A percentile compares a stretch with the other conserved stretches of the same genome.
These are phyloP conservation scores for Pollenia amentaria DNA, from an alignment of 2,888 invertebrate genomes.

Conservation along the genomic window DNA sequence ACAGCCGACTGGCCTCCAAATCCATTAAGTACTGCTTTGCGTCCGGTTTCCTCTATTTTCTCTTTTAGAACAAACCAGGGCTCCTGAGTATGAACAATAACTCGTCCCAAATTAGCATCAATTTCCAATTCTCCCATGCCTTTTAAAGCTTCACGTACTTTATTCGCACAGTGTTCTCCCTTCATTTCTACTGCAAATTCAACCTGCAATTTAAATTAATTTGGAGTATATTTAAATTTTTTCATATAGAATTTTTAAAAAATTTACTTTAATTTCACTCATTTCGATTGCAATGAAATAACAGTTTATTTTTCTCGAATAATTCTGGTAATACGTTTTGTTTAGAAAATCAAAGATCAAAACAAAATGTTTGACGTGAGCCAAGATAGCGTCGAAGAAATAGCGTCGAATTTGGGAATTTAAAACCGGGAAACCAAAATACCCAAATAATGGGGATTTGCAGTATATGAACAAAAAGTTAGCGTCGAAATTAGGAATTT, in stretches of 20 bases:
- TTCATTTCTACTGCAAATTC: slow-evolving; percentile 89
- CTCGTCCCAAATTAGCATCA: slow-evolving; percentile 80
- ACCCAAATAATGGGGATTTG: too few species aligned
- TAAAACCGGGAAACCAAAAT: too few species aligned
- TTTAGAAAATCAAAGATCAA: slow-evolving; percentile 55
- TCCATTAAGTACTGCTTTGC: slow-evolving; percentile 91
- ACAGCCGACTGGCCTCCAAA: slow-evolving; percentile 91
- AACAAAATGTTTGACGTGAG: slow-evolving; percentile 44
- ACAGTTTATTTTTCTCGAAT: slow-evolving; percentile 20
- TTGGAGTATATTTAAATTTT: background rate
- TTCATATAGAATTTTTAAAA: background rate
- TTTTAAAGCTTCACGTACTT: slow-evolving; percentile 85
- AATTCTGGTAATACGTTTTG: background rate
- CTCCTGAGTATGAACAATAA: slow-evolving; percentile 80
- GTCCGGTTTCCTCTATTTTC: slow-evolving; percentile 87
- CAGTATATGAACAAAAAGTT: too few species aligned
- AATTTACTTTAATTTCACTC: slow-evolving; percentile 80
- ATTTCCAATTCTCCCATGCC: slow-evolving; percentile 82
- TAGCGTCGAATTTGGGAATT: too few species aligned
- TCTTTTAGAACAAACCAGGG: slow-evolving; percentile 85
- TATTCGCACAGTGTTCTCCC: slow-evolving; percentile 86
- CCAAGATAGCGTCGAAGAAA: too few species aligned
- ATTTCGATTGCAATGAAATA: slow-evolving; percentile 71
- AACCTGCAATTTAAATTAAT: slow-evolving; percentile 83
- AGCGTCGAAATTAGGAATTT: too few species aligned